Percentiles rank a stretch among this genome's conserved stretches.
Evolutionary conservation across 2,888 invertebrate genomes (phyloP).

Genomic region (Gastracanthus pulcherrimus): DNA sequence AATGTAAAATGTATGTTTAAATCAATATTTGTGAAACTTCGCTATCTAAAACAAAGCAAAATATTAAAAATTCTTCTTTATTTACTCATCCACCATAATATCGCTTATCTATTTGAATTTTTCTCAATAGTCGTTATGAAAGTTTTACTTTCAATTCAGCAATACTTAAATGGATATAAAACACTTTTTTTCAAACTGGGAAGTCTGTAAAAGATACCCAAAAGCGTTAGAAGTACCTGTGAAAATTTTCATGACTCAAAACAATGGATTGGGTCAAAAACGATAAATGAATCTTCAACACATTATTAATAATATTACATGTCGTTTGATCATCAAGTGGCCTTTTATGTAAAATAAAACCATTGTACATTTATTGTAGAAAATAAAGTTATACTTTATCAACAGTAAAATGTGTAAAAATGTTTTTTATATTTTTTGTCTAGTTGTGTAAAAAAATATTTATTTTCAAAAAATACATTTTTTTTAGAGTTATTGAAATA

Average conservation of each 20-base stretch:
- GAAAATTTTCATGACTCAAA: slow-evolving; percentile 49
- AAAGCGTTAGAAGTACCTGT: slow-evolving; percentile 59
- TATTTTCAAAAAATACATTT: neutral
- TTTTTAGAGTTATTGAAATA: neutral
- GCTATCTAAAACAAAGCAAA: neutral
- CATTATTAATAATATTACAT: slow-evolving; percentile 51
- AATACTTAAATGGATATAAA: slow-evolving; percentile 15
- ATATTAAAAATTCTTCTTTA: neutral
- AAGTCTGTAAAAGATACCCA: slow-evolving; percentile 48
- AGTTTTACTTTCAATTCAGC: neutral
- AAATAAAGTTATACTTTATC: slow-evolving; percentile 53
- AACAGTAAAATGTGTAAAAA: slow-evolving; percentile 19
- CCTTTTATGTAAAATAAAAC: slow-evolving; percentile 69
- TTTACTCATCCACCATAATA: slow-evolving; percentile 7
- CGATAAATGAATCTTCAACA: slow-evolving; percentile 48
- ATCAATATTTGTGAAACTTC: slow-evolving; percentile 1
- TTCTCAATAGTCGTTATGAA: neutral
- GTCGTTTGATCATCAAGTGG: slow-evolving; percentile 67
- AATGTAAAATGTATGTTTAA: neutral
- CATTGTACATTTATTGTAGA: slow-evolving; percentile 63
- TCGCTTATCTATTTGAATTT: neutral
- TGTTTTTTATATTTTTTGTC: neutral
- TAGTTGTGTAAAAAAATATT: neutral
- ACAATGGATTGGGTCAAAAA: slow-evolving; percentile 45
- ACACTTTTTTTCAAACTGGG: slow-evolving; percentile 42